phyloP scores from a whole-genome alignment of 2,888 invertebrate genomes.

The Athalia rosae region DNA sequence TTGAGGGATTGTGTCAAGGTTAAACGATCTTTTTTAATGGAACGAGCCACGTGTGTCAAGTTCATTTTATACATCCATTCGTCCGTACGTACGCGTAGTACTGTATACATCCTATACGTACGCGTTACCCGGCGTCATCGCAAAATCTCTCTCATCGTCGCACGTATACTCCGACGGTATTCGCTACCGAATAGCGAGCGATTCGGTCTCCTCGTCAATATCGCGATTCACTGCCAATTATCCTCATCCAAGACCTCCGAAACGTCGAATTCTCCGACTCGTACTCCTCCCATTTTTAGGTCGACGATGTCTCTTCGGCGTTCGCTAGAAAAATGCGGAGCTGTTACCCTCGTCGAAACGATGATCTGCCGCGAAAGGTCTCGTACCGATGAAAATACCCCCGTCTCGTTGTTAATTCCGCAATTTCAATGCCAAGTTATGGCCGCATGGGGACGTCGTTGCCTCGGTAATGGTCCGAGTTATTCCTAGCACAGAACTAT shows the following conservation, averaged over 20 bases:
- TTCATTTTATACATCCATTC: conserved; percentile 22
- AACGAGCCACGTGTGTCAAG: conserved; percentile 35
- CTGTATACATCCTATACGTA: background rate
- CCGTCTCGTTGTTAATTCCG: background rate
- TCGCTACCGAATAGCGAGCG: too few relatives aligned
- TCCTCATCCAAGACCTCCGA: too few relatives aligned
- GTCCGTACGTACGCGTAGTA: conserved; percentile 9
- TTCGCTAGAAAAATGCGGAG: too few relatives aligned
- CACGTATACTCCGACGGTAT: too few relatives aligned
- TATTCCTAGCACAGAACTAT: conserved; percentile 4
- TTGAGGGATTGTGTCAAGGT: conserved; percentile 43
- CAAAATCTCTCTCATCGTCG: background rate
- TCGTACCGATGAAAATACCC: background rate
- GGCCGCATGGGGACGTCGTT: background rate
- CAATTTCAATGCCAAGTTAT: conserved; percentile 20
- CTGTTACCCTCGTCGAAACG: background rate
- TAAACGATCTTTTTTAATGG: conserved; percentile 40
- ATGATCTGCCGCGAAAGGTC: background rate
- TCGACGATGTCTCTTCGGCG: too few relatives aligned
- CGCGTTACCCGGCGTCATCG: background rate
- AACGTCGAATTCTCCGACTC: too few relatives aligned
- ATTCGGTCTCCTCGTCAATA: too few relatives aligned
- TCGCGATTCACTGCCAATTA: too few relatives aligned
- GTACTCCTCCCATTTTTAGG: too few relatives aligned
- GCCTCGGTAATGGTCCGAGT: conserved; percentile 4